These are phyloP conservation scores for Clostera curtula DNA, from an alignment of 2,888 invertebrate species.

Conservation along the genomic window DNA sequence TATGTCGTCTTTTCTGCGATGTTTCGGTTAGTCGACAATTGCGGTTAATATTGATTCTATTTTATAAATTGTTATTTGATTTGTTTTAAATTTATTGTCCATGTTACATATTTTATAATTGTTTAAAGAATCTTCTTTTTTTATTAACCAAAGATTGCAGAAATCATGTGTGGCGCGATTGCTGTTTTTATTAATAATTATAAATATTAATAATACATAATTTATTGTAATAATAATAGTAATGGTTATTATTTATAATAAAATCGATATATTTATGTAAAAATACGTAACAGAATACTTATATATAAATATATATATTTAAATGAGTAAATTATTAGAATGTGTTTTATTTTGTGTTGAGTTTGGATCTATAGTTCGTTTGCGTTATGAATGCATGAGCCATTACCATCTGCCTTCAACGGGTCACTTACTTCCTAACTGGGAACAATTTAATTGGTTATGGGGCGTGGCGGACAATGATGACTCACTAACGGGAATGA, in stretches of 20 bases:
- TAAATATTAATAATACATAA: constrained; percentile 30
- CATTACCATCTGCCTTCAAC: too few species aligned
- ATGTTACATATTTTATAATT: constrained; percentile 19
- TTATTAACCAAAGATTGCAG: constrained; percentile 50
- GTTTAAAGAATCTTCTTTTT: constrained; percentile 45
- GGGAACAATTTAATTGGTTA: too few species aligned
- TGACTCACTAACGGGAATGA: too few species aligned
- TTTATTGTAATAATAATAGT: constrained; percentile 39
- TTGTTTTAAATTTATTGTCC: constrained; percentile 33
- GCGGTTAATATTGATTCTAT: too few species aligned
- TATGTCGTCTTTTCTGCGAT: too few species aligned
- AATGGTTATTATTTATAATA: too few species aligned
- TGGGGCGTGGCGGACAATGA: too few species aligned
- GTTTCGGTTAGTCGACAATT: too few species aligned
- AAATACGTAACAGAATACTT: constrained; percentile 61
- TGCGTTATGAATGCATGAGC: too few species aligned
- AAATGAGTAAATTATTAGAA: constrained; percentile 53
- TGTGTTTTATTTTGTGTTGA: constrained; percentile 38
- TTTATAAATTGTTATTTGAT: constrained; percentile 43
- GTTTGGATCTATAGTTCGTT: too few species aligned
- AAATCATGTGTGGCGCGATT: constrained; percentile 30
- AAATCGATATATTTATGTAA: constrained; percentile 42
- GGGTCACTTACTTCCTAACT: too few species aligned
- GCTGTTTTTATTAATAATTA: constrained; percentile 32
- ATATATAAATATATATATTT: constrained; percentile 65